Percentiles rank a stretch among this genome's conserved stretches.
Evolutionary conservation across 2,113 vertebrate genomes (phyloP).

Genomic region (Megalops atlanticus): DNA sequence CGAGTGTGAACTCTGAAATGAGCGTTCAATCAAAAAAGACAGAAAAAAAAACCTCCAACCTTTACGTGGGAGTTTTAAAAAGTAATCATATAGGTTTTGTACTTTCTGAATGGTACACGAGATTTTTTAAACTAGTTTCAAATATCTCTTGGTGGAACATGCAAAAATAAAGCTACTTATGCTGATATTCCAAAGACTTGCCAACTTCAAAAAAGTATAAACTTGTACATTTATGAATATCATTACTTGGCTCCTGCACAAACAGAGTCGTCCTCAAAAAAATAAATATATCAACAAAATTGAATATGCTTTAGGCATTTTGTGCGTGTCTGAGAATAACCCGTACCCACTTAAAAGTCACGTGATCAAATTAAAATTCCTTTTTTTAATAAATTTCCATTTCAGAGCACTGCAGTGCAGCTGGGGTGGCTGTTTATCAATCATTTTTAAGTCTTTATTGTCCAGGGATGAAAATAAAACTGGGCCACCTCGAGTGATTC

Average conservation of each 20-base stretch:
- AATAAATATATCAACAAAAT: slow-evolving; percentile 11
- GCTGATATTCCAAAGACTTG: background rate
- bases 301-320: background rate
- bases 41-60: background rate
- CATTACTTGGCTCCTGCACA: slow-evolving; percentile 19
- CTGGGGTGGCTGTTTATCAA: background rate
- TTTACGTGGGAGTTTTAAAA: slow-evolving; percentile 27
- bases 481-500: background rate
- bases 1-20: background rate
- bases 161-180: slow-evolving; percentile 16
- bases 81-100: slow-evolving; percentile 22
- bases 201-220: slow-evolving; percentile 24
- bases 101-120: slow-evolving; percentile 24
- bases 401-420: background rate
- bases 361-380: background rate
- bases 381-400: background rate
- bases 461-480: background rate
- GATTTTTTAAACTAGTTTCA: background rate
- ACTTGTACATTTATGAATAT: slow-evolving; percentile 39
- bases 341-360: background rate
- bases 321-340: background rate
- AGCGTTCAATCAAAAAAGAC: background rate
- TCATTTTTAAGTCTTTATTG: background rate
- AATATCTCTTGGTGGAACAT: slow-evolving; percentile 14
- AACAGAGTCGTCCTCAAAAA: background rate